Conservation (phyloP, 2,888 invertebrate genomes). For the Chloroclysta siterata region DNA sequence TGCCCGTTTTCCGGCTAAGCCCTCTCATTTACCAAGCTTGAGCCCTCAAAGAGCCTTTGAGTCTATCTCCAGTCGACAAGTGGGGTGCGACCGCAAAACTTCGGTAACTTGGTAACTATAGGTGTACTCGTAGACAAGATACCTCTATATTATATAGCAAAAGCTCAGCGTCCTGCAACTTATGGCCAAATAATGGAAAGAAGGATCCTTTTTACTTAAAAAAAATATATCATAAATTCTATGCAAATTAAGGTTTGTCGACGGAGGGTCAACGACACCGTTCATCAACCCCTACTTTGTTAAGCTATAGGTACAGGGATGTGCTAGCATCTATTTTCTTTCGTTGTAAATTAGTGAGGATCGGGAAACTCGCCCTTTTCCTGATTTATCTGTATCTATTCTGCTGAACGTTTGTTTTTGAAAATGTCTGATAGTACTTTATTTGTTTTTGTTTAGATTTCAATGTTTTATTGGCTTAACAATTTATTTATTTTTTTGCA, state of each 20-base stretch:
- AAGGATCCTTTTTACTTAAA: background rate
- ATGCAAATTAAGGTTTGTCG: constrained; percentile 1
- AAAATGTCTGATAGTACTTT: too few relatives aligned
- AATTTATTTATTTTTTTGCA: too few relatives aligned
- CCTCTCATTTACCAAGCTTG: constrained; percentile 12
- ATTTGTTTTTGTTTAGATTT: background rate
- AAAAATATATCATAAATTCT: background rate
- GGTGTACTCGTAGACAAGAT: too few relatives aligned
- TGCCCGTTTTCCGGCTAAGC: constrained; percentile 13
- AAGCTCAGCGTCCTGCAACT: background rate
- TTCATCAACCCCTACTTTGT: constrained; percentile 11
- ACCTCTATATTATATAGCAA: too few relatives aligned
- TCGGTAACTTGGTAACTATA: background rate
- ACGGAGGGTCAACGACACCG: constrained; percentile 9
- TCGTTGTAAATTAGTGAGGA: constrained; percentile 5
- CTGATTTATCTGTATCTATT: constrained; percentile 5
- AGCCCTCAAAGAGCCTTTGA: constrained; percentile 17
- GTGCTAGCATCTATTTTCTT: constrained; percentile 3
- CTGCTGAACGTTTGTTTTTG: background rate
- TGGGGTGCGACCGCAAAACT: constrained; percentile 12
- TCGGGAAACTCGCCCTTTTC: constrained; percentile 1
- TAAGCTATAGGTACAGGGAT: background rate
- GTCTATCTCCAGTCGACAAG: constrained; percentile 15
- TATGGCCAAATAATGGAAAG: background rate
- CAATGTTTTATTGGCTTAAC: too few relatives aligned